Conservation (phyloP, 2,113 vertebrate genomes). For the Tachycineta bicolor region DNA sequence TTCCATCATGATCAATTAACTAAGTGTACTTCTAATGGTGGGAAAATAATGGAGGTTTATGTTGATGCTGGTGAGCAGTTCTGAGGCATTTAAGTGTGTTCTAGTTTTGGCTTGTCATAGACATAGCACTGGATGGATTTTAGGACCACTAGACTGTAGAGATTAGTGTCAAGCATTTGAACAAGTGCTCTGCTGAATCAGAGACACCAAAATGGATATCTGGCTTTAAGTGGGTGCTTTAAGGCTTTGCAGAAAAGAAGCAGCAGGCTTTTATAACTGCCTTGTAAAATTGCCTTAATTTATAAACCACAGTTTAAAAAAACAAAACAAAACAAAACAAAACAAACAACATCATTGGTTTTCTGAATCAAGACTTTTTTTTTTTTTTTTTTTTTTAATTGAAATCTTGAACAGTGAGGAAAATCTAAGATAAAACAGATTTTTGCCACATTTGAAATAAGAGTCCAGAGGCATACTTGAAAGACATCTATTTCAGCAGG, state of each 20-base stretch:
- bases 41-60: neutral
- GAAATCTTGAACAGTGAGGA: neutral
- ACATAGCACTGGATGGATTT: neutral
- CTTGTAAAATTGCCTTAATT: constrained; percentile 4
- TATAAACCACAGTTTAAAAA: neutral
- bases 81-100: neutral
- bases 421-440: neutral
- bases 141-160: neutral
- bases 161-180: neutral
- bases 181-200: constrained; percentile 8
- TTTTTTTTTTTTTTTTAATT: neutral
- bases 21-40: neutral
- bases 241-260: constrained; percentile 43
- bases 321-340: neutral
- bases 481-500: neutral
- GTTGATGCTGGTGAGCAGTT: neutral
- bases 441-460: neutral
- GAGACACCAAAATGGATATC: neutral
- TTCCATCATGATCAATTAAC: neutral
- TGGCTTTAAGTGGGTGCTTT: neutral
- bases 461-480: constrained; percentile 4
- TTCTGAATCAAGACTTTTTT: neutral
- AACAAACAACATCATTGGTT: neutral
- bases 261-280: neutral
- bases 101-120: neutral